These are phyloP conservation scores for Drosophila erecta DNA, from an alignment of 1,140 invertebrate genomes.

Conservation along the genomic window DNA sequence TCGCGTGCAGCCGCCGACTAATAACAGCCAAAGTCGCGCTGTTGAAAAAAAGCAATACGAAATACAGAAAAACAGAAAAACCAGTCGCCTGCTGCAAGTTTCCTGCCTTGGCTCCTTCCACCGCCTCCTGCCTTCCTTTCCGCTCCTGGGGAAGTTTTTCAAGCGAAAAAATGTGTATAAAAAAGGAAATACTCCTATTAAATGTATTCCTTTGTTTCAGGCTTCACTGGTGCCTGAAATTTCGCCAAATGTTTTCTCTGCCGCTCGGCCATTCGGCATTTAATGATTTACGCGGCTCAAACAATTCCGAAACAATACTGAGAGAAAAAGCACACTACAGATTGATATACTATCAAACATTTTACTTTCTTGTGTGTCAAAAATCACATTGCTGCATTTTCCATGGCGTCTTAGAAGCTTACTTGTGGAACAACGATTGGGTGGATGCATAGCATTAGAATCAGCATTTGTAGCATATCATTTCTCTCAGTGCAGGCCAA, in stretches of 20 bases:
- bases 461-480: background rate
- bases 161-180: conserved; percentile 53
- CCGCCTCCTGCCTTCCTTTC: conserved; percentile 18
- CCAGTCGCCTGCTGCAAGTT: conserved; percentile 72
- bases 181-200: conserved; percentile 77
- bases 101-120: conserved; percentile 43
- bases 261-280: conserved; percentile 52
- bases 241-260: conserved; percentile 73
- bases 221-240: conserved; percentile 69
- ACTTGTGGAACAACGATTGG: no score
- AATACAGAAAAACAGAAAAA: conserved; percentile 39
- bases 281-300: conserved; percentile 70
- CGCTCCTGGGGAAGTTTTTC: conserved; percentile 61
- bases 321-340: background rate
- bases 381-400: no score
- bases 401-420: no score
- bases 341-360: no score
- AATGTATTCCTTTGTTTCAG: conserved; percentile 67
- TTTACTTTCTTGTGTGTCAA: no score
- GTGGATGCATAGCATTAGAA: no score
- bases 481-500: conserved; percentile 11
- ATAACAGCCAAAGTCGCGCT: conserved; percentile 56
- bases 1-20: conserved; percentile 77
- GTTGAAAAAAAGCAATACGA: background rate
- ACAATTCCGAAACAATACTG: conserved; percentile 6